These are phyloP conservation scores for Rhamnusium bicolor DNA, from an alignment of 2,888 invertebrate species.

Conservation along the genomic window DNA sequence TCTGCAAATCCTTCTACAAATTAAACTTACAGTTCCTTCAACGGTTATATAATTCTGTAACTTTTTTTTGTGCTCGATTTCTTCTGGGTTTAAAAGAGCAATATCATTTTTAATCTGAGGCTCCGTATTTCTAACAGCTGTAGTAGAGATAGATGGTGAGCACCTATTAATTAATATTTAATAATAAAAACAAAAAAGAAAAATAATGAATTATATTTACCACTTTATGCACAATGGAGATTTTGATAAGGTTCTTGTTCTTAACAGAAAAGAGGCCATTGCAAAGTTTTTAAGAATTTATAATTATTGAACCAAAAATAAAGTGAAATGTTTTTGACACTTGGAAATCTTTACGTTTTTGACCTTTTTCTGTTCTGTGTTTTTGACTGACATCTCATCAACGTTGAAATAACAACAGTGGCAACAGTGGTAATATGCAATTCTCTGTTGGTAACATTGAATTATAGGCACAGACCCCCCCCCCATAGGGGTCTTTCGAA, in stretches of 20 bases:
- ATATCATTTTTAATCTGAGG: slow-evolving; percentile 72
- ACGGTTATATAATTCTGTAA: slow-evolving; percentile 75
- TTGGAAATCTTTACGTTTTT: no score
- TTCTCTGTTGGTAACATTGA: no score
- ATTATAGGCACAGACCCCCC: no score
- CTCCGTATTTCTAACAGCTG: slow-evolving; percentile 55
- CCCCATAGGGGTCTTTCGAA: no score
- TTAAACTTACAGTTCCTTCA: slow-evolving; percentile 71
- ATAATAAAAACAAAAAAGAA: background rate
- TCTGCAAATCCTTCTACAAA: background rate
- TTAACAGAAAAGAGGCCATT: slow-evolving; percentile 39
- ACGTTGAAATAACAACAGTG: no score
- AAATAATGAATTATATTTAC: slow-evolving; percentile 18
- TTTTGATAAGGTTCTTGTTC: slow-evolving; percentile 31
- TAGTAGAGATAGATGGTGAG: slow-evolving; percentile 59
- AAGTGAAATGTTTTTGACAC: no score
- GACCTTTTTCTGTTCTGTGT: no score
- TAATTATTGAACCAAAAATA: no score
- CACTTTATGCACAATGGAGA: slow-evolving; percentile 32
- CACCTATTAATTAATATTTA: slow-evolving; percentile 49
- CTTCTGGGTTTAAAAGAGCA: slow-evolving; percentile 72
- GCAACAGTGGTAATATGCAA: no score
- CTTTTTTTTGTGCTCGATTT: slow-evolving; percentile 71
- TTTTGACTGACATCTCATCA: no score
- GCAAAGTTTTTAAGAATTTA: background rate